Percentiles rank a stretch among this genome's conserved stretches.
Conservation (phyloP, 2,113 vertebrate species). For the Eolophus roseicapilla region DNA sequence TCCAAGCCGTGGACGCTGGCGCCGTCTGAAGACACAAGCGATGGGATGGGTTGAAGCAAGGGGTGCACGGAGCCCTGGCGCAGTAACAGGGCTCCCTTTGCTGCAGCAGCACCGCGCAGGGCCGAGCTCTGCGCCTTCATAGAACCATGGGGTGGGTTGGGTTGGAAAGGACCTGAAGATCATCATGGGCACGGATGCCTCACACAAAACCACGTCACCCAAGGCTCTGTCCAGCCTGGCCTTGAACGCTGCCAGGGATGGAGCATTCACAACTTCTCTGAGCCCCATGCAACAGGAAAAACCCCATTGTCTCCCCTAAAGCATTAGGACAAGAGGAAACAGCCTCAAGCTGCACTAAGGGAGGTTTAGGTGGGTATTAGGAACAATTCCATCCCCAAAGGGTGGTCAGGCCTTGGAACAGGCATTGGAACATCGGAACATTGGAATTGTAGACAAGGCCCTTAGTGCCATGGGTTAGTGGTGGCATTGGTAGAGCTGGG, state of each 20-base stretch:
- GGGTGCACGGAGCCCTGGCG: not conserved
- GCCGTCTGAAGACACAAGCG: slow-evolving; percentile 69
- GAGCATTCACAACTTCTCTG: not conserved
- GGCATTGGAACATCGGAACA: not conserved
- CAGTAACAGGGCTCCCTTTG: accelerated
- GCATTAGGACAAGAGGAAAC: not conserved
- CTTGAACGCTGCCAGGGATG: not conserved
- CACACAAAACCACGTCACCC: not conserved
- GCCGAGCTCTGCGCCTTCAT: not conserved
- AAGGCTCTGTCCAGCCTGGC: not conserved
- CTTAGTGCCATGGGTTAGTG: not conserved
- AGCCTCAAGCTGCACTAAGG: not conserved
- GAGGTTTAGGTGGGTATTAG: not conserved
- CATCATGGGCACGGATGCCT: not conserved
- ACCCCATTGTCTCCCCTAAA: not conserved
- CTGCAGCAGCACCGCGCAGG: not conserved
- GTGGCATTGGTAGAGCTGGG: not conserved
- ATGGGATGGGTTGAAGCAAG: not conserved
- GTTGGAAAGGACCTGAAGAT: not conserved
- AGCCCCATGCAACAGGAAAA: not conserved
- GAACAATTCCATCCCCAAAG: not conserved
- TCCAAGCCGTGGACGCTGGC: slow-evolving; percentile 84
- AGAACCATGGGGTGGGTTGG: not conserved
- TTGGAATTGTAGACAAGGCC: not conserved
- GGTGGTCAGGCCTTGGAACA: not conserved